phyloP scores from a whole-genome alignment of 2,888 invertebrate genomes.

The Heliconius cydno region DNA sequence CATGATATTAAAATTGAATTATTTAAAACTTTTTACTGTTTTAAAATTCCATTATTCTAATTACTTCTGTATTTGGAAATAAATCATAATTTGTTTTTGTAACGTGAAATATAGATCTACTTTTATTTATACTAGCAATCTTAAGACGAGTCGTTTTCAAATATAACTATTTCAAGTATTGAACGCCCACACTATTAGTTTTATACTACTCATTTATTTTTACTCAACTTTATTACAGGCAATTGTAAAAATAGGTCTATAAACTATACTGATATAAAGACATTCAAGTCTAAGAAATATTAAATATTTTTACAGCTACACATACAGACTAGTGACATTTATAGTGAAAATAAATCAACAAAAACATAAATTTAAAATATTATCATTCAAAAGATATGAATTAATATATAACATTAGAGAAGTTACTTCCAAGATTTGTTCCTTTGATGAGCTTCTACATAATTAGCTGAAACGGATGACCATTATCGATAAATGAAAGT shows the following conservation, averaged over 20 bases:
- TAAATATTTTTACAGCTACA: neutral
- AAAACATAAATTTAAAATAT: neutral
- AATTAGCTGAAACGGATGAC: neutral
- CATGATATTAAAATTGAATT: no score
- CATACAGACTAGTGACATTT: neutral
- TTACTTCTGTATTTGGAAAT: no score
- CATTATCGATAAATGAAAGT: constrained; percentile 12
- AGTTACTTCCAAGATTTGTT: neutral
- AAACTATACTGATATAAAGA: constrained; percentile 27
- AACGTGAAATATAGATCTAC: constrained; percentile 10
- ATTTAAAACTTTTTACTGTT: no score
- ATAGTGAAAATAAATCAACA: neutral
- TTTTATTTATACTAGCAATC: constrained; percentile 13
- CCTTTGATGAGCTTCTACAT: neutral
- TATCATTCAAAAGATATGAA: neutral
- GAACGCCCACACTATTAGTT: constrained; percentile 29
- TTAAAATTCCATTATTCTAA: no score
- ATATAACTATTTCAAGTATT: constrained; percentile 31
- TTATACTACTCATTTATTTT: constrained; percentile 28
- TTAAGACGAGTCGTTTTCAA: constrained; percentile 21
- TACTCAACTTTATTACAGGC: constrained; percentile 31
- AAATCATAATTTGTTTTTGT: neutral
- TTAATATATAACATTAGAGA: neutral
- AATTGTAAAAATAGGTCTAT: constrained; percentile 25
- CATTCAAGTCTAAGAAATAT: neutral